Evolutionary conservation across 53 echinoderm and acorn worm genomes (phyloP), one percentile per base, ranked within the genome.

Genomic region (Antedon mediterranea): DNA sequence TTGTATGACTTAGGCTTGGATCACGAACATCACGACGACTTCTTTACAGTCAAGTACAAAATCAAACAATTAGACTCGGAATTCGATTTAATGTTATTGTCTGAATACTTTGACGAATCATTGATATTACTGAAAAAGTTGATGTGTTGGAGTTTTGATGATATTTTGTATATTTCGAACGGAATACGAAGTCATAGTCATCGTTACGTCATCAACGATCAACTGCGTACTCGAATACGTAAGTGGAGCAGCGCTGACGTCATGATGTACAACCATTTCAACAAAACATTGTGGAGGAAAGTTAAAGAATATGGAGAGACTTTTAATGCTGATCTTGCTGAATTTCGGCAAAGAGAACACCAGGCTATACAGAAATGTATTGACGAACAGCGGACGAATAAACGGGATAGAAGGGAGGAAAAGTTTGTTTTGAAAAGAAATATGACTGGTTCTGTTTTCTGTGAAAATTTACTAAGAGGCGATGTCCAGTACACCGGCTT

Each of bases 101-200:
- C 74, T 73, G 74, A 73, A 73, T 73, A 73, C 30, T 73, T 73
- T 32, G 74, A 73, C 74, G 74, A 73, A 23, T 73, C 74, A 29
- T 32, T 73, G 30, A 73, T 73, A 8, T 30, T 73, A 31, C 31
- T 73, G 28, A 73, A 73, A 30, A 73, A 73, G 20, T 9, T 73
- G 31, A 31, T 73, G 74, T 73, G 74, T 29, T 73, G 74, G 74
- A 73, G 32, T 31, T 31, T 32, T 31, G 74, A 73, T 1, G 74
- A 73, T 29, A 73, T 73, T 3, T 23, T 73, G 11, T 73, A 73
- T 30, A 13, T 73, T 7, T 73, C 74, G 2, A 73, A 73, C 31
- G 74, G 74, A 0, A 73, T 31, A 0, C 74, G 74, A 28, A 30
- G 31, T 23, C 11, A 7, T 32, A 73, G 74, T 73, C 74, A 32